Conservation (phyloP, 2,113 vertebrate species). For the Alligator mississippiensis region DNA sequence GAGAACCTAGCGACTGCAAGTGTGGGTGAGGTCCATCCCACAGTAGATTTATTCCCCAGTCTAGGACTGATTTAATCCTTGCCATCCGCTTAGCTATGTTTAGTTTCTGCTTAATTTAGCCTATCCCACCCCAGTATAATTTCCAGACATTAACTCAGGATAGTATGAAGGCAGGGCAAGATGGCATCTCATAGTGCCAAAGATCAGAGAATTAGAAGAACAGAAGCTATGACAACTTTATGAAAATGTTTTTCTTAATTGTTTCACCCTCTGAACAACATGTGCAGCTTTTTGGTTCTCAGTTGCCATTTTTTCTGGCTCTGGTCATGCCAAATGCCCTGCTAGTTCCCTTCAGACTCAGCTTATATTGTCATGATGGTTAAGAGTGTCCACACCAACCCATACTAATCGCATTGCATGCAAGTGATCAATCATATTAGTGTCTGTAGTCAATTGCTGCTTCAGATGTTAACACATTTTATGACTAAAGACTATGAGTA, state of each 20-base stretch:
- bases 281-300: neutral
- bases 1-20: neutral
- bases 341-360: constrained; percentile 21
- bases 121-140: neutral
- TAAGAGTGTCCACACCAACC: neutral
- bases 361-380: neutral
- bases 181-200: neutral
- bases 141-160: neutral
- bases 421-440: constrained; percentile 27
- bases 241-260: neutral
- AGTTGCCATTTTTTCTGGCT: neutral
- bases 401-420: constrained; percentile 9
- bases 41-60: neutral
- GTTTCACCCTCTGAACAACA: neutral
- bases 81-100: neutral
- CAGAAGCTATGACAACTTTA: neutral
- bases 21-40: neutral
- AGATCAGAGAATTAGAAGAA: neutral
- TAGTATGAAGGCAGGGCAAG: neutral
- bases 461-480: constrained; percentile 18
- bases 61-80: neutral
- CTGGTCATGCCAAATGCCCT: neutral
- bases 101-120: neutral
- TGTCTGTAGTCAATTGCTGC: constrained; percentile 30
- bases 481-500: neutral